phyloP scores from a whole-genome alignment of 2,888 invertebrate genomes.

The Clitarchus hookeri region DNA sequence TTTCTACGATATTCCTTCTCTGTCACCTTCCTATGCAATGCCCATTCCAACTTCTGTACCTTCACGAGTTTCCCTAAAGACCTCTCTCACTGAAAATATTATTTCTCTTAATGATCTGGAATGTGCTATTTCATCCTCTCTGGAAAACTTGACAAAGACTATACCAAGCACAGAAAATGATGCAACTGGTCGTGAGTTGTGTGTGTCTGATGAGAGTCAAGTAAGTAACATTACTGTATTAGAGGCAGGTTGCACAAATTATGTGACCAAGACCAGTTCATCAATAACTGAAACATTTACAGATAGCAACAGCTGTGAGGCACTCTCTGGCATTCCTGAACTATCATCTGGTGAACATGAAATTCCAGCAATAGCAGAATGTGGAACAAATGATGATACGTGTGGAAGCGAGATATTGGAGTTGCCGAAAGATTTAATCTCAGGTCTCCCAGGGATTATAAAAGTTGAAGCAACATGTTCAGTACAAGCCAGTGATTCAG shows the following conservation, averaged over 20 bases:
- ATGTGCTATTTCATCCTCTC: background rate
- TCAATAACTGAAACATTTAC: background rate
- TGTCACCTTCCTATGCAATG: slow-evolving; percentile 18
- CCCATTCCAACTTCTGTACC: slow-evolving; percentile 25
- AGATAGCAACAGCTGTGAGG: background rate
- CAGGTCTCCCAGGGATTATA: no score
- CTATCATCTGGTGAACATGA: background rate
- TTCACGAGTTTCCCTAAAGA: background rate
- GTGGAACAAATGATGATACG: background rate
- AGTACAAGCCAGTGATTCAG: background rate
- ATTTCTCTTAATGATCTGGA: background rate
- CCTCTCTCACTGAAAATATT: background rate
- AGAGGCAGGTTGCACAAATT: background rate
- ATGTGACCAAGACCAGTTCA: background rate
- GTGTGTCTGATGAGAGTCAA: background rate
- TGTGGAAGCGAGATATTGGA: background rate
- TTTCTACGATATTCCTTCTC: slow-evolving; percentile 34
- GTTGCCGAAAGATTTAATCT: background rate
- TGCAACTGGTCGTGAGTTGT: background rate
- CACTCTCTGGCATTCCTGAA: background rate
- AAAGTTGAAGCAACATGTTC: background rate
- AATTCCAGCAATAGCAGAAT: background rate
- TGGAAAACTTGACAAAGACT: slow-evolving; percentile 1
- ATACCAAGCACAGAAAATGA: background rate
- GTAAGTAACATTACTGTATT: background rate